phyloP scores from a whole-genome alignment of 2,113 vertebrate species.

The Tamias sibiricus region DNA sequence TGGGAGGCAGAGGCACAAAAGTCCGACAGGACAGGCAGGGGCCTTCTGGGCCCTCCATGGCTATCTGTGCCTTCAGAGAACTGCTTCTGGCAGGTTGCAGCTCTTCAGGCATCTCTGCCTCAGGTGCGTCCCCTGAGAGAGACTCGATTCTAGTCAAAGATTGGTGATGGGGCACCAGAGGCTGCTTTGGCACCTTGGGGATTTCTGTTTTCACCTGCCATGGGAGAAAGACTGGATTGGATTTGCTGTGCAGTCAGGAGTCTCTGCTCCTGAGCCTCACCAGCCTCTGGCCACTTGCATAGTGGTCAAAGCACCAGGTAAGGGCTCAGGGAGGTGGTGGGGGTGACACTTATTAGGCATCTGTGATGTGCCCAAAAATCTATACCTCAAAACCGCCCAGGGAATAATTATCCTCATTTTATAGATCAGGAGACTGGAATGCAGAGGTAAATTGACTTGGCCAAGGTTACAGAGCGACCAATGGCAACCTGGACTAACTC shows the following conservation, averaged over 20 bases:
- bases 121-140: not conserved
- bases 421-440: not conserved
- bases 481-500: not conserved
- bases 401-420: not conserved
- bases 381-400: not conserved
- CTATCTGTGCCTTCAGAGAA: not conserved
- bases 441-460: not conserved
- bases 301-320: not conserved
- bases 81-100: too few species aligned
- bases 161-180: slow-evolving; percentile 43
- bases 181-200: slow-evolving; percentile 84
- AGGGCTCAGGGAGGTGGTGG: not conserved
- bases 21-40: not conserved
- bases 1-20: slow-evolving; percentile 63
- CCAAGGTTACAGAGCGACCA: not conserved
- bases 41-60: not conserved
- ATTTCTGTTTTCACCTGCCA: slow-evolving; percentile 83
- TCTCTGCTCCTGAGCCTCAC: not conserved
- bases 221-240: not conserved
- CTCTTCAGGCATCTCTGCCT: not conserved
- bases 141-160: not conserved
- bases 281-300: not conserved
- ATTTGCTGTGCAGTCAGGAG: not conserved
- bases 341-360: not conserved
- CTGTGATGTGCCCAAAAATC: accelerated